Percentiles rank a stretch among this genome's conserved stretches.
phyloP scores from a whole-genome alignment of 2,113 vertebrate species.

The Ploceus nigricollis region DNA sequence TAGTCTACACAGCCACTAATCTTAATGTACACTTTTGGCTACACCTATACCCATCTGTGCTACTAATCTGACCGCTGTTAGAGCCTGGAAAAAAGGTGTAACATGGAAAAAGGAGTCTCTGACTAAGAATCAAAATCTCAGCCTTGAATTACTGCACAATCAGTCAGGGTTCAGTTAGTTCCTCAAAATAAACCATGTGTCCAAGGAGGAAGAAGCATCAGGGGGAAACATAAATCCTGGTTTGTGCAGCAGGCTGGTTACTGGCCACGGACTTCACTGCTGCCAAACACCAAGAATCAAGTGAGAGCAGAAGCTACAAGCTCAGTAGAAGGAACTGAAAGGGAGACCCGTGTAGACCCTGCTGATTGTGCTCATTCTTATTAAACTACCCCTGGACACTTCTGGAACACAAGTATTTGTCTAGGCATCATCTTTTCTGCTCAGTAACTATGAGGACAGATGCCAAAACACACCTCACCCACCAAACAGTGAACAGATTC shows the following conservation, averaged over 20 bases:
- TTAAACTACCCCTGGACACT: neutral
- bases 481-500: neutral
- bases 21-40: neutral
- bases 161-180: neutral
- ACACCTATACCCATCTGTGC: accelerated
- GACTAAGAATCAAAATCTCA: neutral
- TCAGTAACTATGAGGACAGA: neutral
- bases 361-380: neutral
- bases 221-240: neutral
- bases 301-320: neutral
- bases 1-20: neutral
- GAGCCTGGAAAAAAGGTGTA: neutral
- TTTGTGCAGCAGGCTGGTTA: neutral
- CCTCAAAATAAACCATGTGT: neutral
- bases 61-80: neutral
- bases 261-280: neutral
- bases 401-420: neutral
- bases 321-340: neutral
- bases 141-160: neutral
- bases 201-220: neutral
- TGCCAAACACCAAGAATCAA: neutral
- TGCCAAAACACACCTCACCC: neutral
- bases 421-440: neutral
- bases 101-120: neutral
- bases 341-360: accelerated